A percentile compares a stretch with the other conserved stretches of the same genome.
Conservation (phyloP, 2,113 vertebrate genomes). For the Microcebus ravelobensis region DNA sequence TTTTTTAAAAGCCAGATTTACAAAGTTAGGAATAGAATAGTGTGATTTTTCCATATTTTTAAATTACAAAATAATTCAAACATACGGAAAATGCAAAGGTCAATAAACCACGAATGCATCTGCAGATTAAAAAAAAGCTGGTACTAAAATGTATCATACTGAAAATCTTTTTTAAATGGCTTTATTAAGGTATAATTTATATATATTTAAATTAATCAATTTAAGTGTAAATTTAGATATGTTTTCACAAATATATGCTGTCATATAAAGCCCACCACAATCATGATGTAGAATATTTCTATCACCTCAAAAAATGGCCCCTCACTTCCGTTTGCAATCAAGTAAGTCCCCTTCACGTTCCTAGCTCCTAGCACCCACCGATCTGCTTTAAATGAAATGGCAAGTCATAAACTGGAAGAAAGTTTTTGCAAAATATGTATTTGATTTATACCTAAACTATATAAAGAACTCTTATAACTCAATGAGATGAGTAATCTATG, state of each 20-base stretch:
- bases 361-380: neutral
- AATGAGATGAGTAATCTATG: neutral
- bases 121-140: neutral
- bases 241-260: neutral
- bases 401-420: neutral
- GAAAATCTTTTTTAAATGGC: neutral
- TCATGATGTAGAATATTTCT: neutral
- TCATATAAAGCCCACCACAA: neutral
- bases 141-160: neutral
- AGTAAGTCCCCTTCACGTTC: neutral
- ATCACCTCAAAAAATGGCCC: neutral
- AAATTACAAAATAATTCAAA: conserved; percentile 42
- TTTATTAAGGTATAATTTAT: neutral
- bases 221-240: neutral
- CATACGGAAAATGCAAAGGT: neutral
- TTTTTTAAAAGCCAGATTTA: conserved; percentile 2
- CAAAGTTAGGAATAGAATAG: neutral
- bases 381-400: conserved; percentile 24
- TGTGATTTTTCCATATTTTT: neutral
- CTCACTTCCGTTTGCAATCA: neutral
- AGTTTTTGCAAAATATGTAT: neutral
- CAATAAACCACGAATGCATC: neutral
- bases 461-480: neutral
- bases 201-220: neutral
- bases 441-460: neutral